A percentile compares a stretch with the other conserved stretches of the same genome.
phyloP scores from a whole-genome alignment of 2,797 vertebrate genomes.

The Heteromormyrus szaboi region DNA sequence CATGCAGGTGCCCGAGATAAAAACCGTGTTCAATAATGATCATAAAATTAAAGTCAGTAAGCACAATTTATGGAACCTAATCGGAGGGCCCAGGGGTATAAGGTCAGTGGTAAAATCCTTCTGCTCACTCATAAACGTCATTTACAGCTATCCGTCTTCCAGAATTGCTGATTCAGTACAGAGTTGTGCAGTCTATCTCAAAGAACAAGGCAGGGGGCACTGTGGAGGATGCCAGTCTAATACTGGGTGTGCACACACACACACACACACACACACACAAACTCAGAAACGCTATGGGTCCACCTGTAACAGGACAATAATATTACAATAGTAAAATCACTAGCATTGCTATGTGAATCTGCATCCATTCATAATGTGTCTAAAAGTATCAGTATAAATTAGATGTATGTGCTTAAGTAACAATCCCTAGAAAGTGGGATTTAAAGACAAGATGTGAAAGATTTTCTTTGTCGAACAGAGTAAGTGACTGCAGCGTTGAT shows the following conservation, averaged over 20 bases:
- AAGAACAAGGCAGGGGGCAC: not conserved
- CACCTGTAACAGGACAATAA: not conserved
- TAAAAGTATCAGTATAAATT: not conserved
- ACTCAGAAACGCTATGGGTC: not conserved
- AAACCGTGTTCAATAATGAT: not conserved
- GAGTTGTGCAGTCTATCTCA: not conserved
- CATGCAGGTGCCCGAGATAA: not conserved
- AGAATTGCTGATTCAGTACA: not conserved
- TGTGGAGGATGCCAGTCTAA: not conserved
- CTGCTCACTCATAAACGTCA: not conserved
- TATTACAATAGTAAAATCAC: not conserved
- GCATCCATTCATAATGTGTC: not conserved
- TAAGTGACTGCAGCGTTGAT: not conserved
- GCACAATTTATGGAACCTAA: not conserved
- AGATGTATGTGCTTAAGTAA: not conserved
- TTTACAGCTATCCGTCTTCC: not conserved
- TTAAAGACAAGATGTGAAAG: not conserved
- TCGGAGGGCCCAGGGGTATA: not conserved
- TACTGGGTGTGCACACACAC: not conserved
- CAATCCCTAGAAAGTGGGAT: not conserved
- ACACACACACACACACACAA: not conserved
- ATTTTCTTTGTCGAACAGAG: not conserved
- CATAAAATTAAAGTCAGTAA: not conserved
- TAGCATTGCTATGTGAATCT: not conserved
- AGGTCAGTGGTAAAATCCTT: not conserved